These are phyloP conservation scores for Lycophotia porphyrea DNA, from an alignment of 2,888 invertebrate genomes.

Conservation along the genomic window DNA sequence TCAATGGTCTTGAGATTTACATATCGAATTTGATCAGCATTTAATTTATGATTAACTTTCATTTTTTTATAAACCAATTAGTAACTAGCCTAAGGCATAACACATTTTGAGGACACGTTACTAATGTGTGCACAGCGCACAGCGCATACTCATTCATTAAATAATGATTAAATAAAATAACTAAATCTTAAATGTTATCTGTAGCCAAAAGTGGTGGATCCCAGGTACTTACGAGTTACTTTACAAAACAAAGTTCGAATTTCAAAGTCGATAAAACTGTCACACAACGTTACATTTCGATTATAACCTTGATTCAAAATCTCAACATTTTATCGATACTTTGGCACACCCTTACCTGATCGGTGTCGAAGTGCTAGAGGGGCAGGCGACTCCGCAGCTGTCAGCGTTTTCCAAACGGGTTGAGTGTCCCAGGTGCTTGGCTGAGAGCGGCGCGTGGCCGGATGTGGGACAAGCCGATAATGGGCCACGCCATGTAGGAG, in stretches of 20 bases:
- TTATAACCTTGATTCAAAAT: slow-evolving; percentile 14
- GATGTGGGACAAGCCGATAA: slow-evolving; percentile 60
- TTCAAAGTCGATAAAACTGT: neutral
- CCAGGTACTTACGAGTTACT: too few species aligned
- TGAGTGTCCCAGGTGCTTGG: slow-evolving; percentile 82
- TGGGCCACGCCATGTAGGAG: slow-evolving; percentile 30
- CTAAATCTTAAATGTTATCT: too few species aligned
- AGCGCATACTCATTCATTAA: too few species aligned
- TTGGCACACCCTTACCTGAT: slow-evolving; percentile 60
- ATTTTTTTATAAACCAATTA: too few species aligned
- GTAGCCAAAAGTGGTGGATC: too few species aligned
- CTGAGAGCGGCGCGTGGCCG: slow-evolving; percentile 63
- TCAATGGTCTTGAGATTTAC: neutral
- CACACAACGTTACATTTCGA: too few species aligned
- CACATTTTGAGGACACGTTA: neutral
- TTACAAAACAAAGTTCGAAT: neutral
- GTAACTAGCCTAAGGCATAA: neutral
- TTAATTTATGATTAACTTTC: neutral
- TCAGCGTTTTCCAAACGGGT: slow-evolving; percentile 88
- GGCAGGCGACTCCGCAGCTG: slow-evolving; percentile 69
- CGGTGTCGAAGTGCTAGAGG: slow-evolving; percentile 74
- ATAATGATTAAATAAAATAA: too few species aligned
- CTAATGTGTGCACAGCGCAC: neutral
- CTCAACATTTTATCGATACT: slow-evolving; percentile 49
- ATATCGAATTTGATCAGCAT: neutral